These are phyloP conservation scores for Atta cephalotes DNA, from an alignment of 1,140 invertebrate species.

Conservation along the genomic window DNA sequence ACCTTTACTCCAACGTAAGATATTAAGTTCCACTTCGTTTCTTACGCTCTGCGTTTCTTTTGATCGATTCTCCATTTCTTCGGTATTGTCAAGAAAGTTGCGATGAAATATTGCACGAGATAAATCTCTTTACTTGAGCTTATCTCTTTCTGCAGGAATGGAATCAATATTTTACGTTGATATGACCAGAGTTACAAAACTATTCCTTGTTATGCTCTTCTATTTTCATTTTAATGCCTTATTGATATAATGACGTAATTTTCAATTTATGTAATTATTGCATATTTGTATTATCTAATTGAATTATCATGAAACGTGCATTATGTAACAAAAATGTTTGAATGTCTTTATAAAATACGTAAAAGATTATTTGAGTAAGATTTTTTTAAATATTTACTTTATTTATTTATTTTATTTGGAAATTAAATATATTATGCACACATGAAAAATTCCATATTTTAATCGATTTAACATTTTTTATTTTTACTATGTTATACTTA, in stretches of 20 bases:
- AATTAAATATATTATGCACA: neutral
- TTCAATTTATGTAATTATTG: neutral
- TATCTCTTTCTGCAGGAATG: neutral
- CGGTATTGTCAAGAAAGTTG: conserved; percentile 25
- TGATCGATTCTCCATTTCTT: conserved; percentile 6
- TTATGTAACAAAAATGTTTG: neutral
- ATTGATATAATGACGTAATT: neutral
- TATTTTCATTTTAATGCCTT: neutral
- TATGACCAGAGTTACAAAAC: neutral
- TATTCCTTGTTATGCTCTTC: neutral
- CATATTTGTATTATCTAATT: neutral
- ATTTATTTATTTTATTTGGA: neutral
- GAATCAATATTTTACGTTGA: neutral
- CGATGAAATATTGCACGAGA: conserved; percentile 28
- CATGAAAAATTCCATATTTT: neutral
- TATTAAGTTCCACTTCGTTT: conserved; percentile 28
- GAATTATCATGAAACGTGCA: neutral
- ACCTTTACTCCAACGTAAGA: neutral
- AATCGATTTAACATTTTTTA: neutral
- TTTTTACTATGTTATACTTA: neutral
- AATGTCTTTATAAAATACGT: neutral
- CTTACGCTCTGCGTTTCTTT: conserved; percentile 30
- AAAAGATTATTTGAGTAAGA: neutral
- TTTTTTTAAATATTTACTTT: neutral
- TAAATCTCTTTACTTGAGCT: conserved; percentile 18